Evolutionary conservation across 2,797 vertebrate genomes (phyloP), one percentile per base, ranked within the genome.

Genomic region (Lepidocolaptes lacrymiger): DNA sequence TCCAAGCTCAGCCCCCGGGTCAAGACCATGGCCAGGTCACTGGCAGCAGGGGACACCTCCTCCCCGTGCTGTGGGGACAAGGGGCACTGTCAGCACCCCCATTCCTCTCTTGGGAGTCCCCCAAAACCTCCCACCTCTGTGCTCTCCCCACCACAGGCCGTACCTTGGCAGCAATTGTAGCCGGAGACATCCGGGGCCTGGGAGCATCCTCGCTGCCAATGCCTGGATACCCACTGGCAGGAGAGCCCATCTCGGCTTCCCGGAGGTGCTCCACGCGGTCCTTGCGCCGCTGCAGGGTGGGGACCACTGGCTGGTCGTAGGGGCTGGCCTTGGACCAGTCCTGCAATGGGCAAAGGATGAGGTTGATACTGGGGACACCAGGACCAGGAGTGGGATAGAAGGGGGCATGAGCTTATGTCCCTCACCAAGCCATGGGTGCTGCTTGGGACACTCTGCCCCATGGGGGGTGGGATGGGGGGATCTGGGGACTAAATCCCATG

Each of bases 11-110:
- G 98, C 16, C 99, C 99, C 2, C 99, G 98, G 4, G 99, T 99
- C 97, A 99, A 98, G 27, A 99, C 99, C 99, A 99, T 99, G 95
- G 99, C 99, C 96, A 99, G 97, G 97, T 99, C 99, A 1, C 99
- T 99, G 96, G 99, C 99, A 0, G 99, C 99, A 0, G 99, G 99
- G 54, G 99, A 99, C 41, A 99, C 98, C 92, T 99, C 99, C 80
- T 99, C 99, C 4, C 99, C 98, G 0, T 99, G 99, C 99, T 99
- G 97, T 0, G 0, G 48, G 15, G 54, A 4, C 13, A 32, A 88
- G 49, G 14, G 3, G 30, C 49, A 78, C n/a, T 3, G 1, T 95
- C 51, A 91, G 48, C 37, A 75, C 9, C n/a, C 11, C 5, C 3
- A 3, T 2, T 75, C 28, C 49, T 64, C 78, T 46, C 48, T 7